Evolutionary conservation across 1,140 invertebrate genomes (phyloP), one percentile per base, ranked within the genome.

Genomic region (Drosophila albomicans): DNA sequence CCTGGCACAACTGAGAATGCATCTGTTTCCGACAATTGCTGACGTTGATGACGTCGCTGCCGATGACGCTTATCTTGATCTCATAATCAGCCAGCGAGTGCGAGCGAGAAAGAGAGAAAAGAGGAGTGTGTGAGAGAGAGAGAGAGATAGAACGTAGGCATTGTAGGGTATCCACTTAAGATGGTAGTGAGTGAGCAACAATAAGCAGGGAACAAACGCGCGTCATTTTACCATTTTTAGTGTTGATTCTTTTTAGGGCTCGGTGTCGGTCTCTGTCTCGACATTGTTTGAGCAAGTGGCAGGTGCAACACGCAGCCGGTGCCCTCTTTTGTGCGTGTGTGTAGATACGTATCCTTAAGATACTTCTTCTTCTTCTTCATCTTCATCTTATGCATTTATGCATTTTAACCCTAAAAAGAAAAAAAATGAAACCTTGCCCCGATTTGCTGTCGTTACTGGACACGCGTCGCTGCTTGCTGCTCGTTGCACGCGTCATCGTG

Each of bases 51-150:
- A 52, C 49, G 20, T 25, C 0, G 54, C 16, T 45, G 49, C 48
- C 52, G 68, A 75, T 57, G 75, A 61, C 66, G 72, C 62, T 79
- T 86, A 86, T 86, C 82, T 87, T 74, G 82, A 86, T 86, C 82
- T 86, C 71, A 66, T 86, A 82, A 86, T 87, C 82, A 81, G 56
- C 6, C 10, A 15, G 51, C 8, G 13, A 64, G 54, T 35, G 43
- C 10, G 51, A 57, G 62, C 52, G 48, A 56, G 52, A 25, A 25
- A 25, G 20, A 20, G 3, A n/a, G n/a, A n/a, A n/a, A n/a, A 20
- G 20, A 20, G 20, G 20, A 20, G 3, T 2, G 20, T 15, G 15
- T 15, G 15, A 15, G 15, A 46, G 35, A 15, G 20, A 11, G 20
- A 5, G 43, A 46, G 41, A 41, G 7, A 15, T 51, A 41, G 30